Conservation (phyloP, 2,888 invertebrate genomes). For the Tenthredo scrophulariae region DNA sequence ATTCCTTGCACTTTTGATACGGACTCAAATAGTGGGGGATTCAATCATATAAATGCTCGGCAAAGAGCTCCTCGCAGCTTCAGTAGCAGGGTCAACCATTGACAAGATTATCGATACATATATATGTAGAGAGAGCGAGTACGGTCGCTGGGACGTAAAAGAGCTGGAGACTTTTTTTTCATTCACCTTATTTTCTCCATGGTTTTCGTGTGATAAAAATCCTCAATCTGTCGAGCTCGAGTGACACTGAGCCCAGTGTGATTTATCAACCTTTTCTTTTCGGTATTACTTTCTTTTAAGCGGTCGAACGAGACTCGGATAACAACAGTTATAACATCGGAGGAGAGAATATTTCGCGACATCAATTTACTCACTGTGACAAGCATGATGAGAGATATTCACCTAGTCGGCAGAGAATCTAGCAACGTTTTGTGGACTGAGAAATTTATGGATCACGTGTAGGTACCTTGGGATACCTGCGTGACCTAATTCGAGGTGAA, state of each 20-base stretch:
- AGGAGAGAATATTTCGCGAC: neutral
- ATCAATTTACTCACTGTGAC: neutral
- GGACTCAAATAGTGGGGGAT: slow-evolving; percentile 5
- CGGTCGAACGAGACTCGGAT: slow-evolving; percentile 3
- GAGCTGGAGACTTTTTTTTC: neutral
- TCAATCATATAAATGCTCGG: slow-evolving; percentile 50
- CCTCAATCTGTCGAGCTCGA: neutral
- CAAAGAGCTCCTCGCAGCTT: slow-evolving; percentile 20
- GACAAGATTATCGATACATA: slow-evolving; percentile 16
- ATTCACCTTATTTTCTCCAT: neutral
- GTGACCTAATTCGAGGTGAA: neutral
- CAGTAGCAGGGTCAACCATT: slow-evolving; percentile 21
- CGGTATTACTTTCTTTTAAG: neutral
- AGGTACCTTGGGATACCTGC: neutral
- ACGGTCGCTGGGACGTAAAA: neutral
- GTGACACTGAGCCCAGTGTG: neutral
- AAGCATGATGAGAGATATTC: neutral
- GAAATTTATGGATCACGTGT: slow-evolving; percentile 33
- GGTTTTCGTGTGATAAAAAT: slow-evolving; percentile 1
- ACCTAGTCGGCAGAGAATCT: neutral
- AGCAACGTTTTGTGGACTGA: neutral
- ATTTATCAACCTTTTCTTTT: neutral
- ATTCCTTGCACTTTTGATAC: slow-evolving; percentile 44
- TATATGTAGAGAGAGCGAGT: neutral
- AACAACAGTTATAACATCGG: neutral